phyloP scores from a whole-genome alignment of 1,140 invertebrate genomes.

The Cotesia vestalis region DNA sequence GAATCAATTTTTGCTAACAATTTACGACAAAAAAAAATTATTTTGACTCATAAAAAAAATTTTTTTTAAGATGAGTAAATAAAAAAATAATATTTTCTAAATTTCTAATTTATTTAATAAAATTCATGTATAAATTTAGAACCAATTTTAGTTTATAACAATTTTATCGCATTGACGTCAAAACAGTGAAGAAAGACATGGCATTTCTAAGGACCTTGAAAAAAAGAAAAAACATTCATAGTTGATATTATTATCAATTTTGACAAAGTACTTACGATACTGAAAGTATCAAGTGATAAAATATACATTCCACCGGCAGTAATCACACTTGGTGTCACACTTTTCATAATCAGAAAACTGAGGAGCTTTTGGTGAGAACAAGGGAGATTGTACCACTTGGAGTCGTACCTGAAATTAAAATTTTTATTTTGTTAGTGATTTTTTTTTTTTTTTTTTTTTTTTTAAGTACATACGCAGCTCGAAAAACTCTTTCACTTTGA shows the following conservation, averaged over 20 bases:
- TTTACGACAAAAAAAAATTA: too few species aligned
- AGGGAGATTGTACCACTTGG: conserved; percentile 35
- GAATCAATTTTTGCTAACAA: too few species aligned
- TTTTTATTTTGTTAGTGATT: background rate
- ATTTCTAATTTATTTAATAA: too few species aligned
- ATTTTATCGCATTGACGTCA: background rate
- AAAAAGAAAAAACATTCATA: background rate
- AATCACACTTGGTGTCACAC: conserved; percentile 32
- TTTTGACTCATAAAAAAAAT: too few species aligned
- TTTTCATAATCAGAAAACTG: conserved; percentile 37
- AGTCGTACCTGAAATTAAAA: conserved; percentile 32
- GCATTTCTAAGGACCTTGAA: background rate
- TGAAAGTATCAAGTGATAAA: conserved; percentile 37
- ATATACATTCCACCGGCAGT: conserved; percentile 39
- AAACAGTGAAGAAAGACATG: conserved; percentile 15
- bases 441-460: background rate
- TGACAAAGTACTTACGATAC: conserved; percentile 27
- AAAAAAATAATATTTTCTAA: too few species aligned
- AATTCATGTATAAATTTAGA: too few species aligned
- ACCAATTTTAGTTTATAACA: too few species aligned
- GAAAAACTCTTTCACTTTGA: conserved; percentile 19
- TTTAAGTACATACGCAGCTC: conserved; percentile 22
- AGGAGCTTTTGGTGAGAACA: conserved; percentile 37
- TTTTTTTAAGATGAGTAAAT: too few species aligned
- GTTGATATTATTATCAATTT: background rate